Evolutionary conservation across 2,888 invertebrate genomes (phyloP).

Genomic region (Molorchus minor): DNA sequence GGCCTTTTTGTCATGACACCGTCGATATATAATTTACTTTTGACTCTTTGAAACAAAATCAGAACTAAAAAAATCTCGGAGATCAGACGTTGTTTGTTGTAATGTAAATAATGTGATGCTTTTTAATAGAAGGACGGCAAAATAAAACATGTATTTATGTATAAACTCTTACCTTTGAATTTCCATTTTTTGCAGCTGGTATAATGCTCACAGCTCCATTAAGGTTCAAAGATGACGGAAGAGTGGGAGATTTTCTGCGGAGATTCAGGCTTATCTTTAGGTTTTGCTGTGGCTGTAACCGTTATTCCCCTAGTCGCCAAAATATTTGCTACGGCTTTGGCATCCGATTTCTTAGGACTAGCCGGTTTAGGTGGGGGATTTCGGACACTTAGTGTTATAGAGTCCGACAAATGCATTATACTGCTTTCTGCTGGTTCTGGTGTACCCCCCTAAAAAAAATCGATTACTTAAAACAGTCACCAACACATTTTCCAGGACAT

Average conservation of each 20-base stretch:
- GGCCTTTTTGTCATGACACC: too few relatives aligned
- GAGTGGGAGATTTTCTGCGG: slow-evolving; percentile 62
- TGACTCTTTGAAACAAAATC: too few relatives aligned
- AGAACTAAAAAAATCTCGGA: too few relatives aligned
- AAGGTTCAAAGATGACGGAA: slow-evolving; percentile 66
- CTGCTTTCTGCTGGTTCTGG: slow-evolving; percentile 62
- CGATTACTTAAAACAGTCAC: neutral
- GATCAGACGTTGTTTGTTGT: too few relatives aligned
- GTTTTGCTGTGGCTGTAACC: slow-evolving; percentile 72
- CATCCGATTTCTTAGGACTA: slow-evolving; percentile 70
- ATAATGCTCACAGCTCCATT: slow-evolving; percentile 72
- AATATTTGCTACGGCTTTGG: slow-evolving; percentile 80
- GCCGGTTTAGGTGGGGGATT: slow-evolving; percentile 61
- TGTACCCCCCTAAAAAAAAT: slow-evolving; percentile 52
- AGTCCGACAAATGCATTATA: slow-evolving; percentile 75
- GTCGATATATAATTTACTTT: too few relatives aligned
- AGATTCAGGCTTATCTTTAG: slow-evolving; percentile 52
- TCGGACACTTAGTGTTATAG: slow-evolving; percentile 73
- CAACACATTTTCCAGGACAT: neutral
- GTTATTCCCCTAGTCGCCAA: slow-evolving; percentile 81
- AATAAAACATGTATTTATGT: slow-evolving; percentile 4
- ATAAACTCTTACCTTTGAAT: slow-evolving; percentile 43
- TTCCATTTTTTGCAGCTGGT: slow-evolving; percentile 60
- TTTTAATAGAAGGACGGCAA: slow-evolving; percentile 12
- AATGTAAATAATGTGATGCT: neutral